phyloP scores from a whole-genome alignment of 2,113 vertebrate genomes.

The Gallinago media region DNA sequence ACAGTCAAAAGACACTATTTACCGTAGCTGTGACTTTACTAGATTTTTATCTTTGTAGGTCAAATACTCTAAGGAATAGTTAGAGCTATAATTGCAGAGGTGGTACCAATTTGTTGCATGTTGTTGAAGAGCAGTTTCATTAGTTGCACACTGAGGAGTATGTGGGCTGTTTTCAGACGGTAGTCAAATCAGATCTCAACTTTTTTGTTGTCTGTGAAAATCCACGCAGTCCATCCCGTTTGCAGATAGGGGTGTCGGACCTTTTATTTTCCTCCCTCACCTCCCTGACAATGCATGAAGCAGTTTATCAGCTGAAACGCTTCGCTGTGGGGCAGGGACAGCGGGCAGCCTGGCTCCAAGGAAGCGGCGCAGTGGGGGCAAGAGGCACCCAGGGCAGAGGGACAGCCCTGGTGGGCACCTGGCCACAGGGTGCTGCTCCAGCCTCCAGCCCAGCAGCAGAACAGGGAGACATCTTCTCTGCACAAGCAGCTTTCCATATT shows the following conservation, averaged over 20 bases:
- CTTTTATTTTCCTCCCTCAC: not conserved
- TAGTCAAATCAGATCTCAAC: not conserved
- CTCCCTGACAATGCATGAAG: not conserved
- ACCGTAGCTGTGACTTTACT: not conserved
- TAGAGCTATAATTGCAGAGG: not conserved
- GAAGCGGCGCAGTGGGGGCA: not conserved
- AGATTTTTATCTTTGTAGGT: not conserved
- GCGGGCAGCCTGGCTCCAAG: not conserved
- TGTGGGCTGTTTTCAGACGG: not conserved
- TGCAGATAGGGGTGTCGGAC: rapidly evolving
- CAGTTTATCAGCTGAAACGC: not conserved
- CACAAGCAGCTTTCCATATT: not conserved
- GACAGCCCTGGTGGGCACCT: not conserved
- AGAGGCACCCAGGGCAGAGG: not conserved
- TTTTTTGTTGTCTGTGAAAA: not conserved
- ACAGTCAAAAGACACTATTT: not conserved
- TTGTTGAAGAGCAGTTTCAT: not conserved
- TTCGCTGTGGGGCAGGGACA: not conserved
- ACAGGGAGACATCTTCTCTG: not conserved
- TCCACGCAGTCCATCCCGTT: not conserved
- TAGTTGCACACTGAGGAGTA: not conserved
- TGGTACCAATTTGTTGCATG: not conserved
- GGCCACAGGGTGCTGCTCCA: not conserved
- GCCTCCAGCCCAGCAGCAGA: not conserved
- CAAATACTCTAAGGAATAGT: not conserved